Conservation (phyloP, 2,797 vertebrate species). For the Squalus acanthias region DNA sequence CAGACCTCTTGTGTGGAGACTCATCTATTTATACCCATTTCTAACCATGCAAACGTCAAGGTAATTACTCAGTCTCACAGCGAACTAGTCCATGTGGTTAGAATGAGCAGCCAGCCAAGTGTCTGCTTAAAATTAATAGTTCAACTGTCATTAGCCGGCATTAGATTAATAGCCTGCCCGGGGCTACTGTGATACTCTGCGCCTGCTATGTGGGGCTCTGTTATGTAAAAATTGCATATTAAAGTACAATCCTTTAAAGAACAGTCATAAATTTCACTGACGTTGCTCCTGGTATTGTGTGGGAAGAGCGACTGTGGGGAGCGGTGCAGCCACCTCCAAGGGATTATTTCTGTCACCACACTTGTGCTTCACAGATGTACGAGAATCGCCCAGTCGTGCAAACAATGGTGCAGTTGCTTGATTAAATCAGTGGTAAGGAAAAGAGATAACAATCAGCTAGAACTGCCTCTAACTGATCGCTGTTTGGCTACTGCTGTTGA, state of each 20-base stretch:
- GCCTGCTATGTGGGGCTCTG: background rate
- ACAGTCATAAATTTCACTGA: background rate
- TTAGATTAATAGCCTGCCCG: conserved; percentile 26
- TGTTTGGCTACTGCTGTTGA: background rate
- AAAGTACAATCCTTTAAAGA: background rate
- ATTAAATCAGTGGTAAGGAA: background rate
- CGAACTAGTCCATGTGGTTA: background rate
- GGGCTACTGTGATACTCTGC: background rate
- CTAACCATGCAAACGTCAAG: background rate
- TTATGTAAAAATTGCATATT: background rate
- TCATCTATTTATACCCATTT: conserved; percentile 19
- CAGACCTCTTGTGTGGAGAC: background rate
- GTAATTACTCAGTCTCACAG: conserved; percentile 12
- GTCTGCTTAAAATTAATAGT: conserved; percentile 11
- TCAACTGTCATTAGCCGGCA: background rate
- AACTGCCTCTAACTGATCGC: background rate
- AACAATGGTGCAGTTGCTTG: background rate
- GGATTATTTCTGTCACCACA: background rate
- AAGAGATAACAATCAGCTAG: background rate
- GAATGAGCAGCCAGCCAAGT: background rate
- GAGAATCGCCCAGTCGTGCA: background rate
- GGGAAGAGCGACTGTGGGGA: background rate
- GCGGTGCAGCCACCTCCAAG: too few species aligned
- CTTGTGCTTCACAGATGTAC: background rate
- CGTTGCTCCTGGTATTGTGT: background rate